Percentiles rank a stretch among this genome's conserved stretches.
phyloP scores from a whole-genome alignment of 2,113 vertebrate species.

The Oxyruncus cristatus region DNA sequence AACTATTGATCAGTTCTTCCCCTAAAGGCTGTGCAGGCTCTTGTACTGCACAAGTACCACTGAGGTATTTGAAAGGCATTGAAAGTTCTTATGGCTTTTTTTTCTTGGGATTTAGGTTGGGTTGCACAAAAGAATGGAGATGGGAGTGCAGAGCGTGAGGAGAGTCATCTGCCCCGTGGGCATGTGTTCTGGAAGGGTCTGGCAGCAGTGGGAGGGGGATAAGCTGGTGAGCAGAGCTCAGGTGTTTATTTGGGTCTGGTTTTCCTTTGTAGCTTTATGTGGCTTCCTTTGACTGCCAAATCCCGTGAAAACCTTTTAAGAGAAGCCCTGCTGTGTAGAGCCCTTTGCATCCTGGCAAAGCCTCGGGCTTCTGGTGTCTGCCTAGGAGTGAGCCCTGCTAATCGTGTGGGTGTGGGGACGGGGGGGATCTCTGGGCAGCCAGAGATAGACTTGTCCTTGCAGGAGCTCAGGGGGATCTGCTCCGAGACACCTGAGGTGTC shows the following conservation, averaged over 20 bases:
- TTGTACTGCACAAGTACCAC: neutral
- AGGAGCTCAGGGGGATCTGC: neutral
- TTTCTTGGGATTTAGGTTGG: neutral
- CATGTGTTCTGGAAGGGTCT: neutral
- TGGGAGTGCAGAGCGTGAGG: neutral
- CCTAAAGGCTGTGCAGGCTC: neutral
- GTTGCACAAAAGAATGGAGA: neutral
- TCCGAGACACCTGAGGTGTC: neutral
- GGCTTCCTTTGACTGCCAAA: neutral
- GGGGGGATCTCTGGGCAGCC: neutral
- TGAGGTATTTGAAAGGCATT: neutral
- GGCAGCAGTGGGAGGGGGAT: neutral
- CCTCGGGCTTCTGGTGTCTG: neutral
- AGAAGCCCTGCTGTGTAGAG: neutral
- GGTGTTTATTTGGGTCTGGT: neutral
- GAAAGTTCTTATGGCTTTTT: neutral
- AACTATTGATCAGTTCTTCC: neutral
- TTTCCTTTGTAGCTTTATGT: neutral
- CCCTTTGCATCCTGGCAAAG: neutral
- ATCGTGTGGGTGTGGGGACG: neutral
- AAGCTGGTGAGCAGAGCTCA: neutral
- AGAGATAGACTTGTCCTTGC: neutral
- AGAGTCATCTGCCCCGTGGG: accelerated
- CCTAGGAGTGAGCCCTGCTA: neutral
- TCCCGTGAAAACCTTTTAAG: neutral